These are phyloP conservation scores for Pluvianellus socialis DNA, from an alignment of 2,113 vertebrate genomes.

Conservation along the genomic window DNA sequence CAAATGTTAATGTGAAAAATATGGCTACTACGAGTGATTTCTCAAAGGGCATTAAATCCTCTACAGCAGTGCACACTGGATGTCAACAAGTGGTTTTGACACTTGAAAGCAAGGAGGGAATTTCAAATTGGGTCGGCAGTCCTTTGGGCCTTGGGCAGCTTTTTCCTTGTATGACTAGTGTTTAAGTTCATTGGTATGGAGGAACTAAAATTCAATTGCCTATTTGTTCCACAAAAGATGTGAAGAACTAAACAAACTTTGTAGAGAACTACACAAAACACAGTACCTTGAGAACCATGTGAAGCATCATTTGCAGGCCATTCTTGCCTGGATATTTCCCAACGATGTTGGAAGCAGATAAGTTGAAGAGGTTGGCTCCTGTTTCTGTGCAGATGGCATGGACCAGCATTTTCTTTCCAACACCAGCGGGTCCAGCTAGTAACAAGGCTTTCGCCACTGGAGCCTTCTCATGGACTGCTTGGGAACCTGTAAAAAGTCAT, in stretches of 20 bases:
- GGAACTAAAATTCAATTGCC: not conserved
- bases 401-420: slow-evolving; percentile 86
- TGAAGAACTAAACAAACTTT: not conserved
- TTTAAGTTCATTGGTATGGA: fast-evolving
- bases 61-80: not conserved
- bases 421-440: slow-evolving; percentile 78
- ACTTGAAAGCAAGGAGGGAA: not conserved
- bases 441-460: slow-evolving; percentile 80
- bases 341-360: slow-evolving; percentile 72
- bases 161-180: not conserved
- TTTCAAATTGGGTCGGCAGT: not conserved
- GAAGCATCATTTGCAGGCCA: slow-evolving; percentile 78
- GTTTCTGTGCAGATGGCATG: slow-evolving; percentile 85
- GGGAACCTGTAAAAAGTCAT: slow-evolving; percentile 75
- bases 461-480: slow-evolving; percentile 78
- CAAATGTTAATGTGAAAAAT: slow-evolving; percentile 14
- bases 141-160: not conserved
- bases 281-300: slow-evolving; percentile 82
- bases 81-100: not conserved
- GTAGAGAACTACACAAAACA: not conserved
- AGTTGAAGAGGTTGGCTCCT: slow-evolving; percentile 85
- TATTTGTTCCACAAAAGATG: not conserved
- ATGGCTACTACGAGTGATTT: not conserved
- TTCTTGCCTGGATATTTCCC: slow-evolving; percentile 78
- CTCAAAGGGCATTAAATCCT: not conserved